These are phyloP conservation scores for Chloroceryle amazona DNA, from an alignment of 2,797 vertebrate species.

Conservation along the genomic window DNA sequence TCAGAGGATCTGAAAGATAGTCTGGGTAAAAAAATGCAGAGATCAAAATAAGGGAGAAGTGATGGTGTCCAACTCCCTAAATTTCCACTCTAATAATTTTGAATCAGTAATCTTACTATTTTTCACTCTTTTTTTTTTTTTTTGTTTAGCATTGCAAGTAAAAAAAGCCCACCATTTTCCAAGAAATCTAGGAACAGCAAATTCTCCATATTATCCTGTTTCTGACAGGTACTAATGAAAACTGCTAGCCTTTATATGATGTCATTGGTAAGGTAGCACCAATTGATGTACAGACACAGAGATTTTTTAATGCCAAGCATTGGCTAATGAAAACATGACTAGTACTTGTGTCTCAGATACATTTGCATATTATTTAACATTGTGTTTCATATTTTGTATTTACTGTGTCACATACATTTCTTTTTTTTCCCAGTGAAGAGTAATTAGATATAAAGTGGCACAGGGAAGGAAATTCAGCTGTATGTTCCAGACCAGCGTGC, in stretches of 20 bases:
- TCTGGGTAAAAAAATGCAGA: not conserved
- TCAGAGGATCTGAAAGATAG: not conserved
- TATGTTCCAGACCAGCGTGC: not conserved
- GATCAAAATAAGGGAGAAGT: not conserved
- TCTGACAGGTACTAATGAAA: not conserved
- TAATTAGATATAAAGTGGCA: not conserved
- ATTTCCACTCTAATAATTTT: not conserved
- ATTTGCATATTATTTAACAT: not conserved
- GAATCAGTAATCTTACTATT: not conserved
- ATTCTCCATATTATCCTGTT: not conserved
- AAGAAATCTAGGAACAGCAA: not conserved
- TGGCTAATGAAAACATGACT: not conserved
- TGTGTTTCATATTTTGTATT: not conserved
- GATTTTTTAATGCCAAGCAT: not conserved
- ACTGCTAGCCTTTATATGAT: rapidly evolving
- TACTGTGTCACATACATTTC: not conserved
- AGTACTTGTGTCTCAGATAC: not conserved
- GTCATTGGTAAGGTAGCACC: not conserved
- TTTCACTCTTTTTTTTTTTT: not conserved
- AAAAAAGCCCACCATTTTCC: not conserved
- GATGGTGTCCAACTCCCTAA: not conserved
- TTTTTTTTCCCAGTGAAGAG: not conserved
- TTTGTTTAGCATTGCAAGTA: not conserved
- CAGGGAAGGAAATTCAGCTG: not conserved
- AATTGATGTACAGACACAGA: not conserved